Percentiles rank a stretch among this genome's conserved stretches.
Conservation (phyloP, 2,797 vertebrate genomes). For the Macrochelys suwanniensis region DNA sequence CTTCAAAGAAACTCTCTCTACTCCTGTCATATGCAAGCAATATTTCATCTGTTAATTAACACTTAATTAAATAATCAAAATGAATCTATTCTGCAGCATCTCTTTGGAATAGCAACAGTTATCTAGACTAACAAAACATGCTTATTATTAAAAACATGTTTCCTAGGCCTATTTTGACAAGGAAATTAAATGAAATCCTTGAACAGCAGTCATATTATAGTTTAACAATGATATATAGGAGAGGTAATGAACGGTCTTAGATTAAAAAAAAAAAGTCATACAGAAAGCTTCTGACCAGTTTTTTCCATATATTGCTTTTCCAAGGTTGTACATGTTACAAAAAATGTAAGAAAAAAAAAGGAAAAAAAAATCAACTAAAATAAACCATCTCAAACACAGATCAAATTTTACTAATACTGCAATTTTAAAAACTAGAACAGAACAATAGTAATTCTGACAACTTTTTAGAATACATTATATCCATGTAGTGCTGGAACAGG, state of each 20-base stretch:
- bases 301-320: not conserved
- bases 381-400: not conserved
- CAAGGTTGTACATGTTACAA: not conserved
- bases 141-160: not conserved
- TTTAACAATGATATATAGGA: not conserved
- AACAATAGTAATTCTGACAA: not conserved
- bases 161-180: not conserved
- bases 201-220: not conserved
- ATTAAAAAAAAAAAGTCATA: not conserved
- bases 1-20: not conserved
- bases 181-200: not conserved
- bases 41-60: not conserved
- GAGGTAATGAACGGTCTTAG: not conserved
- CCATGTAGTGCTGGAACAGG: not conserved
- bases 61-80: no score
- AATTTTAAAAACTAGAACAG: not conserved
- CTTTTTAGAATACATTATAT: not conserved
- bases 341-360: not conserved
- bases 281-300: not conserved
- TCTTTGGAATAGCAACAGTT: not conserved
- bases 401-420: not conserved
- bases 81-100: not conserved
- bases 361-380: not conserved
- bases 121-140: not conserved
- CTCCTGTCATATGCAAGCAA: slow-evolving; percentile 16